Conservation (phyloP, 2,113 vertebrate species). For the Tychaedon coryphoeus region DNA sequence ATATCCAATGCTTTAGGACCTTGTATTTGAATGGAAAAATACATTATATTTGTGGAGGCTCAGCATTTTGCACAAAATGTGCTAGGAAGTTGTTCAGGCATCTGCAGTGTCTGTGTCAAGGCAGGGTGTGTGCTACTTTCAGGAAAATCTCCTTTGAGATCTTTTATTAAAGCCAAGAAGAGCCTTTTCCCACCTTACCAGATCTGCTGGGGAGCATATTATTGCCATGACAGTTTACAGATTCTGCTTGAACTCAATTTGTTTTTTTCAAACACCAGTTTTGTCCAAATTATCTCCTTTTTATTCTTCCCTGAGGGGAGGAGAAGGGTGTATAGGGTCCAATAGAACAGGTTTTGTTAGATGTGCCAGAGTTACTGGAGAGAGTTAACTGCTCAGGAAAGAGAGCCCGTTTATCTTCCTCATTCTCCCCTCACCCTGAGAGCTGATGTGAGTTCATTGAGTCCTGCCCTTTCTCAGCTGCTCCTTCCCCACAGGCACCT, state of each 20-base stretch:
- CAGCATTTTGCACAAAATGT: not conserved
- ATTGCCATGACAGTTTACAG: not conserved
- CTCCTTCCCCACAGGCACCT: not conserved
- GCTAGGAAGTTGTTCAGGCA: fast-evolving
- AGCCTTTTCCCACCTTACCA: not conserved
- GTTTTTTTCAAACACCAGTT: not conserved
- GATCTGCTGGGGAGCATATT: not conserved
- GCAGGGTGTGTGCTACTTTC: not conserved
- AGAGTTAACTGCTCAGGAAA: not conserved
- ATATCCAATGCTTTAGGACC: not conserved
- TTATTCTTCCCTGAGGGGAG: not conserved
- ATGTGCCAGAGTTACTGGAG: not conserved
- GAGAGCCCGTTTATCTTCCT: not conserved
- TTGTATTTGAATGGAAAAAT: not conserved
- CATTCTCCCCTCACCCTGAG: not conserved
- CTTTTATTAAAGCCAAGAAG: not conserved
- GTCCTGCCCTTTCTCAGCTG: not conserved
- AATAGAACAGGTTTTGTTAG: not conserved
- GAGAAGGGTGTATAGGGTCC: not conserved
- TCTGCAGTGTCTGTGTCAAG: not conserved
- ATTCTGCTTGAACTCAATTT: not conserved
- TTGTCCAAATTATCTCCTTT: not conserved
- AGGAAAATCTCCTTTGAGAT: not conserved
- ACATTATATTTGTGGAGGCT: not conserved
- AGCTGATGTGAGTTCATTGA: not conserved